Conservation (phyloP, 2,888 invertebrate species). For the Elysia crispata region DNA sequence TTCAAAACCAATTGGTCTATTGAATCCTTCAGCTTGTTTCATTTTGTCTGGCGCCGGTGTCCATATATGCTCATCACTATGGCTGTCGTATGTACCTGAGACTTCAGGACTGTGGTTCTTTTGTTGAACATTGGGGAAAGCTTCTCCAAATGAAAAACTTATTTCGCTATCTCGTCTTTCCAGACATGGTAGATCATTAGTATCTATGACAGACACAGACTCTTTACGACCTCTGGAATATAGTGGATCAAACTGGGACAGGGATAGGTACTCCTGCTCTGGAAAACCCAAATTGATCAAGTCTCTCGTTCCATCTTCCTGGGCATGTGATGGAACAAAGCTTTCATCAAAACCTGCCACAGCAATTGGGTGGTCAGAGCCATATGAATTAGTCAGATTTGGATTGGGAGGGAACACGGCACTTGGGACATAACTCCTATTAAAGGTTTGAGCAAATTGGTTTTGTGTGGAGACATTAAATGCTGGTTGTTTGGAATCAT, state of each 20-base stretch:
- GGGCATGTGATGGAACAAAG: slow-evolving; percentile 12
- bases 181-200: too few species aligned
- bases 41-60: not conserved
- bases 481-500: slow-evolving; percentile 28
- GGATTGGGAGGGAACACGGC: too few species aligned
- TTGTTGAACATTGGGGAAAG: slow-evolving; percentile 50
- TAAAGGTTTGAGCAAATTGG: slow-evolving; percentile 12
- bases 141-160: slow-evolving; percentile 55
- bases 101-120: not conserved
- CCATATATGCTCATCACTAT: slow-evolving; percentile 40
- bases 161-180: not conserved
- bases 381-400: too few species aligned
- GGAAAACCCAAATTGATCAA: slow-evolving; percentile 59
- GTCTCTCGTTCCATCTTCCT: slow-evolving; percentile 49
- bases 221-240: slow-evolving; percentile 63
- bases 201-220: slow-evolving; percentile 53
- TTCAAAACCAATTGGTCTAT: slow-evolving; percentile 44
- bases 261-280: slow-evolving; percentile 67
- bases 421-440: slow-evolving; percentile 27
- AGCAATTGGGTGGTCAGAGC: slow-evolving; percentile 20
- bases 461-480: not conserved
- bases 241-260: slow-evolving; percentile 70
- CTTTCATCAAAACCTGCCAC: slow-evolving; percentile 48
- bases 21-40: not conserved
- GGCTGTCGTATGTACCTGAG: not conserved